A percentile compares a stretch with the other conserved stretches of the same genome.
phyloP scores from a whole-genome alignment of 2,888 invertebrate genomes.

The Penaeus monodon region DNA sequence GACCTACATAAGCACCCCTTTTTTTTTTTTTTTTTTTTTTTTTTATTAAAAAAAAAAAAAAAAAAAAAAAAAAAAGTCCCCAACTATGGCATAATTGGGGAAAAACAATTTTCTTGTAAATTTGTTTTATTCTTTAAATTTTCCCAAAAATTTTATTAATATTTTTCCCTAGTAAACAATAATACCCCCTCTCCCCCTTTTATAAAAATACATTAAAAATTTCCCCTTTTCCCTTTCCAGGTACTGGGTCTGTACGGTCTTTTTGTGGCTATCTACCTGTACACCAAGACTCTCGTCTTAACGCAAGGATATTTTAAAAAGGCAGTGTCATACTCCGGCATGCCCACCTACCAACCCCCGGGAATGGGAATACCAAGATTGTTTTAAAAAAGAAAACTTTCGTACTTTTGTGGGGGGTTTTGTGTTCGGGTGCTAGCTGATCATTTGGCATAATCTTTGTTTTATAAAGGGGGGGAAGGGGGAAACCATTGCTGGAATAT shows the following conservation, averaged over 20 bases:
- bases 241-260: conserved; percentile 99
- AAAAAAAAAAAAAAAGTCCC: too few species aligned
- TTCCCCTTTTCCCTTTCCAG: conserved; percentile 42
- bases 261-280: conserved; percentile 99
- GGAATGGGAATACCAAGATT: conserved; percentile 9
- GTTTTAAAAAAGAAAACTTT: not conserved
- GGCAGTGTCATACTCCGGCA: not conserved
- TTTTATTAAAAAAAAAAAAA: too few species aligned
- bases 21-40: too few species aligned
- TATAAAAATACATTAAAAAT: not conserved
- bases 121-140: too few species aligned
- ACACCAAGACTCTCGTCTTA: conserved; percentile 80
- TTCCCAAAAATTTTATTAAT: too few species aligned
- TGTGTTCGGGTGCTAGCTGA: conserved; percentile 15
- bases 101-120: too few species aligned
- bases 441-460: not conserved
- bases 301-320: conserved; percentile 1
- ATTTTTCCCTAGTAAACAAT: too few species aligned
- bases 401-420: conserved; percentile 1
- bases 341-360: conserved; percentile 13
- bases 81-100: too few species aligned
- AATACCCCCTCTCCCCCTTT: too few species aligned
- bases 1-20: too few species aligned
- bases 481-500: too few species aligned
- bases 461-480: not conserved